These are phyloP conservation scores for Macrosoma leucophasiata DNA, from an alignment of 2,888 invertebrate species.

Conservation along the genomic window DNA sequence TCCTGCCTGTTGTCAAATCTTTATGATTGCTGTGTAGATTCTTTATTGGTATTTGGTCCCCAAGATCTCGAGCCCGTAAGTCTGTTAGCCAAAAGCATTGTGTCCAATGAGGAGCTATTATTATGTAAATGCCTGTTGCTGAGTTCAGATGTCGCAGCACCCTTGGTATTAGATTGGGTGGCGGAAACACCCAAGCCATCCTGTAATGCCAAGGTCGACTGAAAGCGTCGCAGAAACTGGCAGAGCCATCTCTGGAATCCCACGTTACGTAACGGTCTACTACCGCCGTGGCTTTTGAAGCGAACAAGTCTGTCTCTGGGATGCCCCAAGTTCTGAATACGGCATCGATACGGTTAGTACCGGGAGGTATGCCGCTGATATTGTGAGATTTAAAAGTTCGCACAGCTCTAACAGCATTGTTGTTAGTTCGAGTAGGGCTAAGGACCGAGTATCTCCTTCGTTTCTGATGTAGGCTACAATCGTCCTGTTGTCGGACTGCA, in stretches of 20 bases:
- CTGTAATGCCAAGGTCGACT: slow-evolving; percentile 25
- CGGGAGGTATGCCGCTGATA: slow-evolving; percentile 22
- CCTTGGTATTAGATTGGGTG: slow-evolving; percentile 28
- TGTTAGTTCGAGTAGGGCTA: too few species aligned
- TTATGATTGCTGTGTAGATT: too few species aligned
- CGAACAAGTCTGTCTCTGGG: slow-evolving; percentile 23
- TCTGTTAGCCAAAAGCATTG: slow-evolving; percentile 25
- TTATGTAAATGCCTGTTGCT: slow-evolving; percentile 8
- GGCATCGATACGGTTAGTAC: slow-evolving; percentile 28
- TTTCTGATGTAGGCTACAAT: too few species aligned
- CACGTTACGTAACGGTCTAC: slow-evolving; percentile 10
- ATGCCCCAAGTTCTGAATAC: slow-evolving; percentile 20
- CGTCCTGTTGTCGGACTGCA: too few species aligned
- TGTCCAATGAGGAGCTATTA: slow-evolving; percentile 18
- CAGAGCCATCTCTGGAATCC: slow-evolving; percentile 6
- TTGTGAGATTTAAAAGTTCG: slow-evolving; percentile 5
- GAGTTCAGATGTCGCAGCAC: slow-evolving; percentile 29
- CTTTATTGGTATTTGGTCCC: slow-evolving; percentile 14
- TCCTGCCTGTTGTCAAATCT: too few species aligned
- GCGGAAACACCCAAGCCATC: slow-evolving; percentile 33
- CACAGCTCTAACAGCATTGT: slow-evolving; percentile 8
- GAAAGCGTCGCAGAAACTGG: slow-evolving; percentile 27
- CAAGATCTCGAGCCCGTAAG: slow-evolving; percentile 18
- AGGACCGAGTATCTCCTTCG: too few species aligned
- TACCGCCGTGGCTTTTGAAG: slow-evolving; percentile 10